Base-by-base conservation (phyloP, 2,113 vertebrate genomes). In the Gobius niger region DNA sequence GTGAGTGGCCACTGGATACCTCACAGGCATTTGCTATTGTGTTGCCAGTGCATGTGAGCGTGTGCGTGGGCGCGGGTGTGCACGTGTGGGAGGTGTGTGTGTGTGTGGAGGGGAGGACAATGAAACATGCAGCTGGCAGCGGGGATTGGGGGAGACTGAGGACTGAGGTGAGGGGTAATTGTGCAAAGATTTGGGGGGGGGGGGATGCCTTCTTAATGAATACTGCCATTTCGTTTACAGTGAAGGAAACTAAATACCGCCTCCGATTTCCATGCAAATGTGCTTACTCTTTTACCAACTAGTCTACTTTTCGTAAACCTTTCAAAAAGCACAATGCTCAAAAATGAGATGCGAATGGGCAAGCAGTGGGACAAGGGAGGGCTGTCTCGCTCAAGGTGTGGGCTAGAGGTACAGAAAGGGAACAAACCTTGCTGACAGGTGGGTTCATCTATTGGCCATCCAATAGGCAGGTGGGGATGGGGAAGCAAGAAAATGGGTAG, bases 401-500 rank as follows among this genome's bases (percentile, higher is more conserved):
- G 77, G 77, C 85, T 85, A 80, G 85, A 82, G 91, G 91, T 89
- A 93, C 85, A 92, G 88, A 89, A 91, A 91, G 87, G 89, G 86
- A 88, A 92, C 92, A 92, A 93, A 93, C 92, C 93, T 93, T 87
- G 90, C 90, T 86, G 92, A 89, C 88, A 91, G 86, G 89, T 83
- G 72, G 92, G 89, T 85, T 93, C 92, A 87, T 90, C 92, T 92
- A 89, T 59, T 51, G 88, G 89, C 87, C 91, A 70, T 93, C 92
- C 93, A 89, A 87, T 80, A 89, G 91, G 90, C 88, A 90, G 91
- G 91, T 88, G 85, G 87, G 89, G 82, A 84, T 89, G 90, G 82
- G 86, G 87, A 90, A 88, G 82, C 82, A 89, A 93, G 90, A 93
- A 90, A 93, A 93, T 70, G 88, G 90, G 90, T 87, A 92, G 82